A percentile compares a stretch with the other conserved stretches of the same genome.
These are phyloP conservation scores for Cebuella pygmaea DNA, from an alignment of 2,797 vertebrate species.

Conservation along the genomic window DNA sequence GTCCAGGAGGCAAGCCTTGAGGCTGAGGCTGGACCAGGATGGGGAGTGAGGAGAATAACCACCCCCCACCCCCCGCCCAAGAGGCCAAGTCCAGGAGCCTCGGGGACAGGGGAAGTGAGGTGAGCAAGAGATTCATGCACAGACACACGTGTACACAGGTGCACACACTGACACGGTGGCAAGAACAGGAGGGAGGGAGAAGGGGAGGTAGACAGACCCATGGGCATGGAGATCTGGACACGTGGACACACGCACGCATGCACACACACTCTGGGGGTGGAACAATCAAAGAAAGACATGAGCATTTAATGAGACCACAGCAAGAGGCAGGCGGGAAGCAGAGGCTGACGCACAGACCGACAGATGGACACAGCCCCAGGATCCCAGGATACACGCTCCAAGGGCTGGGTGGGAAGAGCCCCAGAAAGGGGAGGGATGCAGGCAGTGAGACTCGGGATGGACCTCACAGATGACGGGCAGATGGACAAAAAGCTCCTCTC, in stretches of 20 bases:
- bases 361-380: neutral
- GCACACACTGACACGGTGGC: neutral
- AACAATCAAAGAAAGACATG: neutral
- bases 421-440: neutral
- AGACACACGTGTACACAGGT: neutral
- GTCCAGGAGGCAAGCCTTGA: neutral
- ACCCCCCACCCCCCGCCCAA: too few species aligned
- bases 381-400: neutral
- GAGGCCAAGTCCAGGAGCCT: neutral
- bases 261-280: neutral
- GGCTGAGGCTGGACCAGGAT: neutral
- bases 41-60: neutral
- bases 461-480: neutral
- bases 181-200: neutral
- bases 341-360: neutral
- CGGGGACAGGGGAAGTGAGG: neutral
- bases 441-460: neutral
- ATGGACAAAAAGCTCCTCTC: neutral
- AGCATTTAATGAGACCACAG: neutral
- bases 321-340: neutral
- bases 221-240: neutral
- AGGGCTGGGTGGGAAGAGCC: neutral
- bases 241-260: fast-evolving
- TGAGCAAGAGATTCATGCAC: fast-evolving
- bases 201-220: neutral